A percentile compares a stretch with the other conserved stretches of the same genome.
Evolutionary conservation across 2,888 invertebrate species (phyloP).

Genomic region (Nesidiocoris tenuis): DNA sequence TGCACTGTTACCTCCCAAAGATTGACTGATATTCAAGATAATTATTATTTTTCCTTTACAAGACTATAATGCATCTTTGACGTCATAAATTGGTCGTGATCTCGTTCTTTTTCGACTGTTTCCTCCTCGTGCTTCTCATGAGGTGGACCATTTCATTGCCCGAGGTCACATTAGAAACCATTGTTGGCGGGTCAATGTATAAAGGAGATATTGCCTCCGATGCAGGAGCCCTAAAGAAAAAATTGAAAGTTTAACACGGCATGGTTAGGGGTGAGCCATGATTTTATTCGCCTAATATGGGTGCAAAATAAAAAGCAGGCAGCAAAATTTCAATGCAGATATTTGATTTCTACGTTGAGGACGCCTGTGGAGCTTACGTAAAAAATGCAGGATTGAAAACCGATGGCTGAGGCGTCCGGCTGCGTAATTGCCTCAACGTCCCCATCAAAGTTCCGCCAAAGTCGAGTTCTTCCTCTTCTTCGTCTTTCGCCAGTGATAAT

Average conservation of each 20-base stretch:
- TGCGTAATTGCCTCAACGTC: constrained; percentile 50
- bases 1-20: too few relatives aligned
- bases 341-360: too few relatives aligned
- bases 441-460: constrained; percentile 46
- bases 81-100: constrained; percentile 45
- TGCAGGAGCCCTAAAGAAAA: constrained; percentile 43
- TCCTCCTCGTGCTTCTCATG: constrained; percentile 43
- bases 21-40: too few relatives aligned
- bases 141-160: constrained; percentile 45
- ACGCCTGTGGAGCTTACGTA: constrained; percentile 28
- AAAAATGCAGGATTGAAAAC: constrained; percentile 48
- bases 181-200: constrained; percentile 35
- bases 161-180: constrained; percentile 25
- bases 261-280: too few relatives aligned
- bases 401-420: constrained; percentile 42
- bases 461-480: constrained; percentile 18
- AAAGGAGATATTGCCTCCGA: constrained; percentile 45
- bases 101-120: constrained; percentile 35
- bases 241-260: too few relatives aligned
- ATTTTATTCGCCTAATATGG: background rate
- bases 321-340: too few relatives aligned
- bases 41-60: background rate
- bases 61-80: background rate
- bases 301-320: too few relatives aligned
- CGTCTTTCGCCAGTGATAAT: constrained; percentile 27